These are phyloP conservation scores for Tachystola acroxantha DNA, from an alignment of 2,888 invertebrate genomes.

Conservation along the genomic window DNA sequence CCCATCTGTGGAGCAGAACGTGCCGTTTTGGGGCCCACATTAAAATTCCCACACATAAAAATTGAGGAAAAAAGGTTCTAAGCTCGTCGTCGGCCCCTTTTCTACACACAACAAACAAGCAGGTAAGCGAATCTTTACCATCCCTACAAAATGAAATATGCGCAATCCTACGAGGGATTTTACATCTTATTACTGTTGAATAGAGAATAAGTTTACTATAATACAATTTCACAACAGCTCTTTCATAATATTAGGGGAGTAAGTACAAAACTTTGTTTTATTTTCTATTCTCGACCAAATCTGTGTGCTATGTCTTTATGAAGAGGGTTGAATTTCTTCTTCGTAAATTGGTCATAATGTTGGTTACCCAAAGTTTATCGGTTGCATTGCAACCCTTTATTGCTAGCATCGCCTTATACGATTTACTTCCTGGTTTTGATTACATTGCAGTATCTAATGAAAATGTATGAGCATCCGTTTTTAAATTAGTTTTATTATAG, in stretches of 20 bases:
- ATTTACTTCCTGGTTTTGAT: slow-evolving; percentile 39
- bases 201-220: slow-evolving; percentile 47
- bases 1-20: slow-evolving; percentile 71
- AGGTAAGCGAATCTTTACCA: slow-evolving; percentile 75
- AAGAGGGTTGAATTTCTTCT: slow-evolving; percentile 26
- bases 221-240: slow-evolving; percentile 37
- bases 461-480: slow-evolving; percentile 29
- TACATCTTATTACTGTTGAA: slow-evolving; percentile 55
- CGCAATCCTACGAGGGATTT: slow-evolving; percentile 51
- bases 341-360: slow-evolving; percentile 6
- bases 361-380: slow-evolving; percentile 25
- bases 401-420: slow-evolving; percentile 34
- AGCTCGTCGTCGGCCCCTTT: slow-evolving; percentile 56
- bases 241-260: slow-evolving; percentile 41
- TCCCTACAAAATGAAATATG: slow-evolving; percentile 63
- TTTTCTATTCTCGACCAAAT: slow-evolving; percentile 39
- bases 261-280: slow-evolving; percentile 47
- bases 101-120: slow-evolving; percentile 72
- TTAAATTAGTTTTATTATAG: neutral
- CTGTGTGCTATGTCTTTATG: slow-evolving; percentile 25
- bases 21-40: slow-evolving; percentile 67
- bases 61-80: slow-evolving; percentile 66
- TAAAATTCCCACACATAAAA: slow-evolving; percentile 76
- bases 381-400: slow-evolving; percentile 28
- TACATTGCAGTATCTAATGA: slow-evolving; percentile 37